Conservation (phyloP, 2,797 vertebrate species). For the Numenius phaeopus region DNA sequence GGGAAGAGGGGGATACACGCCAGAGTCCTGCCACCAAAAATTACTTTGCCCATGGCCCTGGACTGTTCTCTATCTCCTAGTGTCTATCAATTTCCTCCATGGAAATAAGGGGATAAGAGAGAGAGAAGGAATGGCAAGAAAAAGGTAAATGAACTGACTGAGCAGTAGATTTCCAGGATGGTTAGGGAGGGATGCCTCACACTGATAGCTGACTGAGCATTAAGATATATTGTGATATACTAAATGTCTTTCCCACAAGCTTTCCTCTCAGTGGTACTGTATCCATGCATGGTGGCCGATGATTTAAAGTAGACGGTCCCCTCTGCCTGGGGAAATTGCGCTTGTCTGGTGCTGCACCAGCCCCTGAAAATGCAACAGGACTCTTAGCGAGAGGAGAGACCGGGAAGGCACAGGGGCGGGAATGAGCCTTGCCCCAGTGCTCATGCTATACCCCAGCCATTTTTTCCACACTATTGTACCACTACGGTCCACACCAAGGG, state of each 20-base stretch:
- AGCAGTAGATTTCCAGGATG: background rate
- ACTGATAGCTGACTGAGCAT: background rate
- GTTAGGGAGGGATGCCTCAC: background rate
- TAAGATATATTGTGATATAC: background rate
- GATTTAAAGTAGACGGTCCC: background rate
- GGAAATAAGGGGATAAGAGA: background rate
- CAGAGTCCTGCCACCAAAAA: background rate
- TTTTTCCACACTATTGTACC: background rate
- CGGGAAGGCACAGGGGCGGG: rapidly evolving
- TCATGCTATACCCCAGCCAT: rapidly evolving
- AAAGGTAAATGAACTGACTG: background rate
- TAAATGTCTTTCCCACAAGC: background rate
- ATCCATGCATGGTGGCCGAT: background rate
- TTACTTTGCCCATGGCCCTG: background rate
- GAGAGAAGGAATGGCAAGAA: background rate
- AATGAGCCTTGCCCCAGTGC: background rate
- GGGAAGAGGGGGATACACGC: rapidly evolving
- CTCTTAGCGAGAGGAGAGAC: background rate
- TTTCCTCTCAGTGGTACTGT: background rate
- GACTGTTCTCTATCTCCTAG: background rate
- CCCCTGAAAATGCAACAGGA: background rate
- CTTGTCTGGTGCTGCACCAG: background rate
- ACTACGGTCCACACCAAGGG: background rate
- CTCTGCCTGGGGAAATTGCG: background rate
- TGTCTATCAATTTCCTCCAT: background rate